phyloP scores from a whole-genome alignment of 2,113 vertebrate genomes.

The Siniperca knerii region DNA sequence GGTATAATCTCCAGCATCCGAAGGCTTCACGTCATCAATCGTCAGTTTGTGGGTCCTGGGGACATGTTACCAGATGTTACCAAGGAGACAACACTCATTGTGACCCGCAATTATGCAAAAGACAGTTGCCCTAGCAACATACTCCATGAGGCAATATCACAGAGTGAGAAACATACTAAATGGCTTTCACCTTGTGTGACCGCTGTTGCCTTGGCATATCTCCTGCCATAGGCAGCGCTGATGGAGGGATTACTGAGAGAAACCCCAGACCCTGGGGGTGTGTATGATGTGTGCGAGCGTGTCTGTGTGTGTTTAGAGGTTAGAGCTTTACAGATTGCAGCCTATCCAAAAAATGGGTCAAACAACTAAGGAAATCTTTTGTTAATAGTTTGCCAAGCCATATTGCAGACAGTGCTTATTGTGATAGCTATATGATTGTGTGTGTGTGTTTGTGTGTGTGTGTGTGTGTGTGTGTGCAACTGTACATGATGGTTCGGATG shows the following conservation, averaged over 20 bases:
- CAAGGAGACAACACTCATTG: constrained; percentile 56
- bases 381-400: constrained; percentile 48
- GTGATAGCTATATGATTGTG: constrained; percentile 12
- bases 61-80: constrained; percentile 66
- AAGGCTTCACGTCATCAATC: constrained; percentile 87
- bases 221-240: constrained; percentile 39
- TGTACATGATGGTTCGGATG: not conserved
- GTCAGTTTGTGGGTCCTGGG: constrained; percentile 90
- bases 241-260: constrained; percentile 68
- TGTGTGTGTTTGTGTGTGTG: not conserved
- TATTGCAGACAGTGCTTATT: constrained; percentile 38
- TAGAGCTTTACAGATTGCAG: constrained; percentile 58
- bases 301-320: constrained; percentile 34
- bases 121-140: constrained; percentile 73
- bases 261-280: constrained; percentile 35
- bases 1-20: constrained; percentile 91
- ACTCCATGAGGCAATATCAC: constrained; percentile 34
- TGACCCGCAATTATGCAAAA: constrained; percentile 63
- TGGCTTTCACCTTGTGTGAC: constrained; percentile 71
- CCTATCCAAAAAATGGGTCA: constrained; percentile 64
- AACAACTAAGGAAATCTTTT: constrained; percentile 50
- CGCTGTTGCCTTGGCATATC: constrained; percentile 49
- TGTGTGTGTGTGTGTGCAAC: constrained; percentile 6
- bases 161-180: constrained; percentile 56
- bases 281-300: constrained; percentile 7